Evolutionary conservation across 2,888 invertebrate genomes (phyloP), one percentile per base, ranked within the genome.

Genomic region (Shargacucullia verbasci): DNA sequence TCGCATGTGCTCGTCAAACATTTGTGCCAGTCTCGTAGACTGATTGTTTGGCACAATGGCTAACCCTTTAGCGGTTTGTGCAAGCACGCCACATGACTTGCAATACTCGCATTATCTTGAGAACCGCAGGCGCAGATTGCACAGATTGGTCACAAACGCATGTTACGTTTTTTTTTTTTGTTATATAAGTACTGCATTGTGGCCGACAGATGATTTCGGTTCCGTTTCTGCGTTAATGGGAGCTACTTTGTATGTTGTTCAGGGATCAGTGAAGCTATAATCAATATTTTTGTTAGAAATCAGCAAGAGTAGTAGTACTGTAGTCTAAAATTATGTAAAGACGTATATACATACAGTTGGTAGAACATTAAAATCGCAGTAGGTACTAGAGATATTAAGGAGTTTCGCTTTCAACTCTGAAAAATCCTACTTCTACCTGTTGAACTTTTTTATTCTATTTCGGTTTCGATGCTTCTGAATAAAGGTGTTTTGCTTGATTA

Each of bases 41-140:
- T 34, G 44, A 63, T 66, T 73, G 62, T 73, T 15, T 57, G 48
- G 40, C 40, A 74, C 60, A 76, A 69, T 64, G 52, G 59, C 38
- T 57, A 79, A 79, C 80, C 85, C 88, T 87, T 87, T 85, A 78
- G 75, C 54, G 78, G 77, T 82, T 86, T 87, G 84, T 81, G 85
- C 87, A 87, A 89, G 76, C 74, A 77, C 62, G 65, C 85, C 86
- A 90, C 82, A 89, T 90, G 89, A 88, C 87, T 86, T 81, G 84
- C 84, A 73, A 72, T 74, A 68, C 68, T 82, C 74, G 74, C 69
- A 80, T 81, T 82, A 83, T 83, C 70, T 78, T 41, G 46, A 74
- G 75, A 79, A 89, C 90, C 91, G 74, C 90, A 89, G 76, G 72
- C 80, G 78, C 85, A 89, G 86, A 89, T 90, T 90, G 87, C 85